Conservation (phyloP, 2,888 invertebrate species). For the Seira sanloemensis region DNA sequence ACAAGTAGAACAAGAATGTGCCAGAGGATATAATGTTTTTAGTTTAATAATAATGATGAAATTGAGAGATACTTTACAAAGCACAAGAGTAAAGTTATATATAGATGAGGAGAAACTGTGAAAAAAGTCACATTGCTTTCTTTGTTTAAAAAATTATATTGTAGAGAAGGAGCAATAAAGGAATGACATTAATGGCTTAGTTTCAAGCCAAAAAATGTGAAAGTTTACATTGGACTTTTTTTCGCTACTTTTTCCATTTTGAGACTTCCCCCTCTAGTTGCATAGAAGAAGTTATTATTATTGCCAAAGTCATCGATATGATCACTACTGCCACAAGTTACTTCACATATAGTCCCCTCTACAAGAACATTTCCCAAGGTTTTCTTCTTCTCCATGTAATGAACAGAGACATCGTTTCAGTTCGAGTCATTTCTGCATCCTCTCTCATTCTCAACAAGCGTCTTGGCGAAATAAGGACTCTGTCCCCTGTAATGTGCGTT, state of each 20-base stretch:
- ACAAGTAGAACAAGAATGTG: not conserved
- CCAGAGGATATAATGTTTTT: slow-evolving; percentile 7
- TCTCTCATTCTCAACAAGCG: no score
- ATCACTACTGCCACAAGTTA: not conserved
- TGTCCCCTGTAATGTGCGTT: no score
- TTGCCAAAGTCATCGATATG: not conserved
- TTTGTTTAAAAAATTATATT: not conserved
- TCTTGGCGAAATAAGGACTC: no score
- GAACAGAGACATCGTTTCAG: no score
- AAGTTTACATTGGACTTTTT: slow-evolving; percentile 40
- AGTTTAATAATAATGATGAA: slow-evolving; percentile 30
- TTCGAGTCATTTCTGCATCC: no score
- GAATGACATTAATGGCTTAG: slow-evolving; percentile 30
- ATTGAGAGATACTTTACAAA: slow-evolving; percentile 32
- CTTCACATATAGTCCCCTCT: no score
- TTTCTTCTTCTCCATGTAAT: no score
- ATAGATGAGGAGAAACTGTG: slow-evolving; percentile 1
- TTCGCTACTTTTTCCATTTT: slow-evolving; percentile 30
- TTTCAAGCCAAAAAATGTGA: slow-evolving; percentile 50
- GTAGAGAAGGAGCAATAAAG: not conserved
- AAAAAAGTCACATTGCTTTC: not conserved
- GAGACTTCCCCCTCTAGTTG: slow-evolving; percentile 5
- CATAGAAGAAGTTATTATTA: not conserved
- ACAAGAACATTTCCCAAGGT: no score
- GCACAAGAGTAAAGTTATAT: not conserved